Evolutionary conservation across 2,888 invertebrate genomes (phyloP).

Genomic region (Unio delphinus): DNA sequence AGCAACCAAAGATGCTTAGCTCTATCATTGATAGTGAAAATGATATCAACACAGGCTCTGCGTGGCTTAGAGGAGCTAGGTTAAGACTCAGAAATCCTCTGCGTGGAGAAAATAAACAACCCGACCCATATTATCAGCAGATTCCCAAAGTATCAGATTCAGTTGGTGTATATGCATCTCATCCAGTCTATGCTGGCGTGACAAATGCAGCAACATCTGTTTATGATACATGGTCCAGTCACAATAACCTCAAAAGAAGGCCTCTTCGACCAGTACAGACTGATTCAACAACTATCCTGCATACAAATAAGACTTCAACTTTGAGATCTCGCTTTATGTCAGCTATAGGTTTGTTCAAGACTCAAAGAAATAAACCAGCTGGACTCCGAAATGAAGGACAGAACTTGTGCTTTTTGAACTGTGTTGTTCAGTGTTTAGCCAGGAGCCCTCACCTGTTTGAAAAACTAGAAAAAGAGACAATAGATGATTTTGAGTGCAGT

Average conservation of each 20-base stretch:
- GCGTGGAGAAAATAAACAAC: too few relatives aligned
- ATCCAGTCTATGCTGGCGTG: slow-evolving; percentile 1
- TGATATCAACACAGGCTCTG: too few relatives aligned
- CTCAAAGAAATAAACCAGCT: slow-evolving; percentile 38
- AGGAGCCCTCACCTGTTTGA: slow-evolving; percentile 57
- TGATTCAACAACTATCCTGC: background rate
- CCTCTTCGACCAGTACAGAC: slow-evolving; percentile 22
- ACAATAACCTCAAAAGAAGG: slow-evolving; percentile 27
- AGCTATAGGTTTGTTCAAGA: slow-evolving; percentile 45
- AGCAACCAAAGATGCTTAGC: background rate
- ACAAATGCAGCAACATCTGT: slow-evolving; percentile 2
- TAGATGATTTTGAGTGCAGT: slow-evolving; percentile 50
- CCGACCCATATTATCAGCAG: too few relatives aligned
- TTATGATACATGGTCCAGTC: slow-evolving; percentile 19
- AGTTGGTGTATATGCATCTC: background rate
- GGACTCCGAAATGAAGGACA: slow-evolving; percentile 64
- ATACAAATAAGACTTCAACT: slow-evolving; percentile 21
- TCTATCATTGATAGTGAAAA: too few relatives aligned
- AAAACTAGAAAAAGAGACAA: slow-evolving; percentile 41
- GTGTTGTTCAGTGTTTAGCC: slow-evolving; percentile 66
- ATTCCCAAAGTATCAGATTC: background rate
- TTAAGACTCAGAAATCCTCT: too few relatives aligned
- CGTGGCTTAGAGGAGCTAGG: too few relatives aligned
- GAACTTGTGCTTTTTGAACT: slow-evolving; percentile 68
- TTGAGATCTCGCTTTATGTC: slow-evolving; percentile 52